phyloP scores from a whole-genome alignment of 2,888 invertebrate genomes.

The Kryphioiulus occultus region DNA sequence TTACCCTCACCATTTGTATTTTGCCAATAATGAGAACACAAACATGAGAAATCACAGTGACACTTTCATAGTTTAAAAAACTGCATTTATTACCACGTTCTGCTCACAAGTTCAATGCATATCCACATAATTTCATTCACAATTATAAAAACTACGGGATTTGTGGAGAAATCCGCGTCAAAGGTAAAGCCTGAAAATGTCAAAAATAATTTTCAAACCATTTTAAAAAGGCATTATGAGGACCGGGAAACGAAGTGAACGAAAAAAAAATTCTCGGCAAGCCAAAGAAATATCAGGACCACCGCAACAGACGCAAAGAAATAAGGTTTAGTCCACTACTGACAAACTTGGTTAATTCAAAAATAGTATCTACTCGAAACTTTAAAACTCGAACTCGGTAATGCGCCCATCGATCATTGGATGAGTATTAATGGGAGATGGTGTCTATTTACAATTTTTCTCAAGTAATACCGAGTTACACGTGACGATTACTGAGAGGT shows the following conservation, averaged over 20 bases:
- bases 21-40: no score
- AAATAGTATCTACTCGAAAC: background rate
- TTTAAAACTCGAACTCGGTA: background rate
- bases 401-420: background rate
- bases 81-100: background rate
- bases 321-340: background rate
- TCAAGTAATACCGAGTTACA: background rate
- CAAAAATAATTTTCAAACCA: background rate
- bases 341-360: background rate
- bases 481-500: no score
- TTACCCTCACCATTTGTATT: no score
- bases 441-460: background rate
- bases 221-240: background rate
- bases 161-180: background rate
- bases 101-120: background rate
- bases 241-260: background rate
- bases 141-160: background rate
- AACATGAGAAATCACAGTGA: background rate
- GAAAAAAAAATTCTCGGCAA: background rate
- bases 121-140: background rate
- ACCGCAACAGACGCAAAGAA: background rate
- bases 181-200: background rate
- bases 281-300: background rate
- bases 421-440: slow-evolving; percentile 5
- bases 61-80: background rate